Evolutionary conservation across 2,113 vertebrate species (phyloP), one percentile per base, ranked within the genome.

Genomic region (Ascaphus truei): DNA sequence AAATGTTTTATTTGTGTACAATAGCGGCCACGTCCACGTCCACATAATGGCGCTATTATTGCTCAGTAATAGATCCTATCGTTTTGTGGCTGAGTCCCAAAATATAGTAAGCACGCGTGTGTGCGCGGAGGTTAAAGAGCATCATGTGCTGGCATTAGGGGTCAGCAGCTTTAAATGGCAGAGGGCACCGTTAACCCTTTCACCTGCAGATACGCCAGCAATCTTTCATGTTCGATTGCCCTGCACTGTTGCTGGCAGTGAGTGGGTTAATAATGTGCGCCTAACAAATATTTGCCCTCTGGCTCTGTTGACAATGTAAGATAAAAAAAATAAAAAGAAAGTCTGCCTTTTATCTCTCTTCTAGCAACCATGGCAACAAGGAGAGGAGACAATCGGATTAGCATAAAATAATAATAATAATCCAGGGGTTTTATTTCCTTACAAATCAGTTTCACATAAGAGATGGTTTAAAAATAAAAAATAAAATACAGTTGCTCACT

Each of bases 281-380:
- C 39, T 43, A 43, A 13, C 15, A 43, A 43, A 43, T 43, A 36
- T 18, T 37, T 58, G 31, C 33, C 34, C 23, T 26, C 22, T 59
- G 22, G n/a, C 13, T 2, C 20, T 59, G 16, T 26, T n/a, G n/a
- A 59, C 22, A 26, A 59, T 59, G 20, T 59, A 59, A 59, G 36
- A 47, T 47, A 16, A 47, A 47, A 47, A 10, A 47, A 7, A 47
- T 47, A 16, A 47, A 47, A 47, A 10, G 23, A 7, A 59, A 59
- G 22, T 59, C 34, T 41, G 6, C 23, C 3, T 59, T 59, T 41
- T 59, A 59, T 59, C 23, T 41, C 25, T 39, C 12, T n/a, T n/a
- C n/a, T n/a, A 23, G 34, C 57, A 39, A 15, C 36, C 57, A 59
- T 59, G 57, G 57, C 34, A 59, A 59, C 57, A 26, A 25, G 22